These are phyloP conservation scores for Apodemia mormo DNA, from an alignment of 2,888 invertebrate genomes.

Conservation along the genomic window DNA sequence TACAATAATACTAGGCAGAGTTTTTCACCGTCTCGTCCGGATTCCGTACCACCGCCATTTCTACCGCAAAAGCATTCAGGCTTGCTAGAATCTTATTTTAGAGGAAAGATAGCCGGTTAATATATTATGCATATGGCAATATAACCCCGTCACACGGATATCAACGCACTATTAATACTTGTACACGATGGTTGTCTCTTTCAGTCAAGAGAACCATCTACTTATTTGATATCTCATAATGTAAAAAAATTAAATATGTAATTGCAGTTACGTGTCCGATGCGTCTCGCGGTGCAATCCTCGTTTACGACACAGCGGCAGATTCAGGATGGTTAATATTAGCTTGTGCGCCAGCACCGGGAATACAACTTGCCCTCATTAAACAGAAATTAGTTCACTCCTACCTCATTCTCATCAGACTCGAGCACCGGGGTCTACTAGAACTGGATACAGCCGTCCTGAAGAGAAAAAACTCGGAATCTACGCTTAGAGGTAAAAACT, in stretches of 20 bases:
- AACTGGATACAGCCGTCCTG: constrained; percentile 82
- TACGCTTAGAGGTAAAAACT: constrained; percentile 52
- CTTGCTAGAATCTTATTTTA: too few species aligned
- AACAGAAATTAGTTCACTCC: constrained; percentile 79
- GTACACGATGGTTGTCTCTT: too few species aligned
- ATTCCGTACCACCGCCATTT: too few species aligned
- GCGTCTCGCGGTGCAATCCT: constrained; percentile 72
- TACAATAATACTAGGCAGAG: too few species aligned
- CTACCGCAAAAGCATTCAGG: too few species aligned
- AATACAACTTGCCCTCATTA: constrained; percentile 84
- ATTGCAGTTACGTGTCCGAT: constrained; percentile 83
- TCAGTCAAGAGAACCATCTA: too few species aligned
- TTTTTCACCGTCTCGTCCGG: too few species aligned
- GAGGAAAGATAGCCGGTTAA: too few species aligned
- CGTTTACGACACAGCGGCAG: constrained; percentile 84
- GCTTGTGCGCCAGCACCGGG: constrained; percentile 82
- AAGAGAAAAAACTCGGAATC: constrained; percentile 81
- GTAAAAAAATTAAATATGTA: background rate
- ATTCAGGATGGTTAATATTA: constrained; percentile 84
- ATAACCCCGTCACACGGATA: too few species aligned
- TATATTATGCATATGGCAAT: too few species aligned
- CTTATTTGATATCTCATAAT: too few species aligned
- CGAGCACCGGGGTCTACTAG: constrained; percentile 83
- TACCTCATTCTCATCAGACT: constrained; percentile 84
- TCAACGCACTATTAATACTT: too few species aligned